Percentiles rank a stretch among this genome's conserved stretches.
These are phyloP conservation scores for Plestiodon gilberti DNA, from an alignment of 2,113 vertebrate genomes.

Conservation along the genomic window DNA sequence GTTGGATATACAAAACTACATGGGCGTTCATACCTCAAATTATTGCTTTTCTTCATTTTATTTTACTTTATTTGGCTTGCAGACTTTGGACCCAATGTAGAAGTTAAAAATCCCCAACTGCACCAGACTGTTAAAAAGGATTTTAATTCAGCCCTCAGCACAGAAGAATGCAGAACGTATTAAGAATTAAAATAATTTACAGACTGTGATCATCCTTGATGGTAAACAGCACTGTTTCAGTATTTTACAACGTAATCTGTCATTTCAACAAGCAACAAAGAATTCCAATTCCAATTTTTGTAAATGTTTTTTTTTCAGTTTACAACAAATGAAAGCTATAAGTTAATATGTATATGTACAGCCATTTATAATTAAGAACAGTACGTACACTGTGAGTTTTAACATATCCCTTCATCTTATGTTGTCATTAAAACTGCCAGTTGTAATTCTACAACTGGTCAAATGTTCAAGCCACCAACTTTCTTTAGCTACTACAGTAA, in stretches of 20 bases:
- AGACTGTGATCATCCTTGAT: slow-evolving; percentile 39
- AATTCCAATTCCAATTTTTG: slow-evolving; percentile 1
- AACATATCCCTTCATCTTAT: neutral
- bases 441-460: slow-evolving; percentile 16
- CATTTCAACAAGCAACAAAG: slow-evolving; percentile 29
- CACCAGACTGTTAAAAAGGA: slow-evolving; percentile 30
- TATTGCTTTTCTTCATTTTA: slow-evolving; percentile 21
- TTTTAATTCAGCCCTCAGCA: slow-evolving; percentile 61
- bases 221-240: slow-evolving; percentile 64
- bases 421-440: neutral
- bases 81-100: slow-evolving; percentile 24
- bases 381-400: slow-evolving; percentile 21
- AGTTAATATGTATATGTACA: slow-evolving; percentile 20
- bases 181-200: slow-evolving; percentile 26
- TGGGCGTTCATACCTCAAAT: slow-evolving; percentile 11
- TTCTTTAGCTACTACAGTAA: slow-evolving; percentile 16
- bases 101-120: slow-evolving; percentile 34
- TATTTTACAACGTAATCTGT: slow-evolving; percentile 56
- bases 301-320: slow-evolving; percentile 18
- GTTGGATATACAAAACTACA: slow-evolving; percentile 6
- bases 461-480: neutral
- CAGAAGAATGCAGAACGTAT: slow-evolving; percentile 24
- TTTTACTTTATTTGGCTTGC: slow-evolving; percentile 31
- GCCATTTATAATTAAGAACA: slow-evolving; percentile 8
- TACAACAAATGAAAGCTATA: slow-evolving; percentile 12